Evolutionary conservation across 2,113 vertebrate species (phyloP), one percentile per base, ranked within the genome.

Genomic region (Mustela nigripes): DNA sequence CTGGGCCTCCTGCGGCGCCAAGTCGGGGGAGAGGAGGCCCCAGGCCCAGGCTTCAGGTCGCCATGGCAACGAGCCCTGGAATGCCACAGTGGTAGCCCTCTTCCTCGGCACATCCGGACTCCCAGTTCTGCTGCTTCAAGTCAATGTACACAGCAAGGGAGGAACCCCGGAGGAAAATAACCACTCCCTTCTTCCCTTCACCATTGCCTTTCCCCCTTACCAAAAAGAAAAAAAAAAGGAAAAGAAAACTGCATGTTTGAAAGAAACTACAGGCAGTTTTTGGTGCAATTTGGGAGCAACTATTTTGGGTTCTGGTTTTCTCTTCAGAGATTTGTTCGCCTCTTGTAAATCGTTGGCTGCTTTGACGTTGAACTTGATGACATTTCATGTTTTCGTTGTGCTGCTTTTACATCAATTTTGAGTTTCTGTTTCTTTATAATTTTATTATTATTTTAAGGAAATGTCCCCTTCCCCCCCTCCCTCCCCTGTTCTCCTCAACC

Each of bases 321-420:
- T 96, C 97, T 92, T 96, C 65, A 83, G 93, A 95, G 91, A 98
- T 94, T 89, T 97, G 97, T 96, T 97, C 97, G 94, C 96, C 96
- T 98, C 91, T 98, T 96, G 98, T 98, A 97, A 97, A 97, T 95
- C 60, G 92, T 97, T 98, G 97, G 97, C 97, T 98, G 98, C 98
- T 98, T 98, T 98, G 98, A 97, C 96, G 96, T 98, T 98, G 98
- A 95, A 98, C 97, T 98, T 94, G 97, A 98, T 98, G 94, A 97
- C 98, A 98, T 98, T 98, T 95, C 98, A 98, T 98, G 98, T 98
- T 98, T 98, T 98, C 2, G 95, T 98, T 98, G 97, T 98, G 98
- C 98, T 98, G 98, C 98, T 98, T 98, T 98, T 94, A 97, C 98
- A 98, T 98, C 98, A 94, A 53, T 98, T 98, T 98, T 98, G 89